Conservation (phyloP, 2,113 vertebrate genomes). For the Xiphophorus maculatus region DNA sequence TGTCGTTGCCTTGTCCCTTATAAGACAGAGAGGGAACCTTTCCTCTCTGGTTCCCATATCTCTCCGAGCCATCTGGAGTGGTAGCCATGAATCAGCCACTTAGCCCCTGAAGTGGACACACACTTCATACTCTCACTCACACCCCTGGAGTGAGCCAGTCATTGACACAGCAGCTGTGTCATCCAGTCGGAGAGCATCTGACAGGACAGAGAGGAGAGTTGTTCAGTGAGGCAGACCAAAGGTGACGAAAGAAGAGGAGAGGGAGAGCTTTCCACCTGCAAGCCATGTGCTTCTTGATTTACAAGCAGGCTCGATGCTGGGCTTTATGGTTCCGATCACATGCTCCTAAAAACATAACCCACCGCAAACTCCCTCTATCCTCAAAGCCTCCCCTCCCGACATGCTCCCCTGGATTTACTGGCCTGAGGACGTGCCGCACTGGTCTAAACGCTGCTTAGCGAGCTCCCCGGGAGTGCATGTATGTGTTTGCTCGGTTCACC, state of each 20-base stretch:
- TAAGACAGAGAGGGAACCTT: constrained; percentile 20
- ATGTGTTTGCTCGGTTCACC: constrained; percentile 17
- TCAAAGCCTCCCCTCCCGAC: constrained; percentile 1
- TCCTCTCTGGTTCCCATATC: constrained; percentile 52
- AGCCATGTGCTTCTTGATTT: constrained; percentile 74
- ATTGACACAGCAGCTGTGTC: constrained; percentile 55
- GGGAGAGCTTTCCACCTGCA: constrained; percentile 59
- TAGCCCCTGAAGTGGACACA: constrained; percentile 76
- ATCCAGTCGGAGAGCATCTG: constrained; percentile 34
- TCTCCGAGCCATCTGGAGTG: constrained; percentile 66
- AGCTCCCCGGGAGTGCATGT: constrained; percentile 18
- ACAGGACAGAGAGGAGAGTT: constrained; percentile 9
- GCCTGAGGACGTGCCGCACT: constrained; percentile 46
- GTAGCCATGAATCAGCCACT: constrained; percentile 70
- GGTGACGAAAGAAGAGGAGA: constrained; percentile 16
- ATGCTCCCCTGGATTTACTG: constrained; percentile 56
- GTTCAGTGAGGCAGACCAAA: constrained; percentile 24
- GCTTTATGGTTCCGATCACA: constrained; percentile 50
- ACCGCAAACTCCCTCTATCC: constrained; percentile 41
- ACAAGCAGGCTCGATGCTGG: constrained; percentile 52
- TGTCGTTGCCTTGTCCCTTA: not conserved
- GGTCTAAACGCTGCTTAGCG: constrained; percentile 47
- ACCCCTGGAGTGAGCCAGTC: constrained; percentile 20
- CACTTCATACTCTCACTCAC: constrained; percentile 63
- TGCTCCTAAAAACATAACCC: constrained; percentile 62